Evolutionary conservation across 2,797 vertebrate genomes (phyloP).

Genomic region (Gephyroberyx darwinii): DNA sequence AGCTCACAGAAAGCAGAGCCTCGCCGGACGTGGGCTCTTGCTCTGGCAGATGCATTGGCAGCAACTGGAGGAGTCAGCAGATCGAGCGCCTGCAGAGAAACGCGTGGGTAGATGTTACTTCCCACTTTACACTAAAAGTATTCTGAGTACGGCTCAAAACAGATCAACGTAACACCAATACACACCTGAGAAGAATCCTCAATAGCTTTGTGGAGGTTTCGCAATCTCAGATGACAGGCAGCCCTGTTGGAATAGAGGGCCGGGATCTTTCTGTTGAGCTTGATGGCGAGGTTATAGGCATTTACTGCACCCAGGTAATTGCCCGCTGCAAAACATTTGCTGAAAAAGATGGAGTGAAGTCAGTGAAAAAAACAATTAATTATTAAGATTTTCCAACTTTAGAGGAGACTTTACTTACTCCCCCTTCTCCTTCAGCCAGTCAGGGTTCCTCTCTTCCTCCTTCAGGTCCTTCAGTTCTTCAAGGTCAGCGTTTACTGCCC

Average conservation of each 20-base stretch:
- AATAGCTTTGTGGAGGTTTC: constrained; percentile 92
- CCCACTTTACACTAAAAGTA: neutral
- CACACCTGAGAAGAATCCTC: constrained; percentile 92
- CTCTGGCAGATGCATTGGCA: constrained; percentile 85
- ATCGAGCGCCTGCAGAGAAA: constrained; percentile 85
- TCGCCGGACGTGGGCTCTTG: constrained; percentile 87
- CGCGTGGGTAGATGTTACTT: neutral
- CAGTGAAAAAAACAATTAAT: neutral
- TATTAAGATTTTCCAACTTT: neutral
- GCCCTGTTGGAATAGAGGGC: constrained; percentile 91
- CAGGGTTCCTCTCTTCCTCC: constrained; percentile 90
- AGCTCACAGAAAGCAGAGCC: constrained; percentile 93
- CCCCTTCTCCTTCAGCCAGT: constrained; percentile 95
- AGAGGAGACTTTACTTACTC: constrained; percentile 82
- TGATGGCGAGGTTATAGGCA: constrained; percentile 89
- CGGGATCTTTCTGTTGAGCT: constrained; percentile 85
- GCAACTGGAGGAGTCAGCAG: constrained; percentile 88
- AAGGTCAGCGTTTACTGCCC: constrained; percentile 75
- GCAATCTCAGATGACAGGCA: constrained; percentile 93
- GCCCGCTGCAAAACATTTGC: constrained; percentile 87
- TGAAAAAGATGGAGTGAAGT: constrained; percentile 60
- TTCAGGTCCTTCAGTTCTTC: constrained; percentile 87
- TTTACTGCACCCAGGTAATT: constrained; percentile 89
- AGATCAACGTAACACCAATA: neutral
- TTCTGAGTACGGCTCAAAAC: neutral